Base-by-base conservation (phyloP, 2,113 vertebrate genomes). In the Gymnorhina tibicen region DNA sequence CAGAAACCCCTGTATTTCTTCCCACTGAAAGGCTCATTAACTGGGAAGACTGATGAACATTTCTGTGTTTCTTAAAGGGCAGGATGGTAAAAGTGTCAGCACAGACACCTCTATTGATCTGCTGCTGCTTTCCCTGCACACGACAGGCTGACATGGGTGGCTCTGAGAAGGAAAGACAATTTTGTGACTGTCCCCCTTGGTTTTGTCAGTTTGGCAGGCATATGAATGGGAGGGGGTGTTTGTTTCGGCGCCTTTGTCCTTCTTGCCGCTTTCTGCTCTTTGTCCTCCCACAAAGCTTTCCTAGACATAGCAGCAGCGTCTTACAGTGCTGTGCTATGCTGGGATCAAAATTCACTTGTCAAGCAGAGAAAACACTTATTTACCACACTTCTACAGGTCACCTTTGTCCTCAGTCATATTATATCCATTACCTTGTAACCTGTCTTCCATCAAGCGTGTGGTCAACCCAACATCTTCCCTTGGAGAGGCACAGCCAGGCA, bases 261-360 rank as follows among this genome's bases (percentile, higher is more conserved):
- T 73, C 82, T 80, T 60, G 39, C 64, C 0, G 5, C 33, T 60
- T 89, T 84, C 75, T 75, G 37, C 47, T 75, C 81, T 92, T 94
- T 73, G 63, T 96, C 75, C 74, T 87, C 78, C 47, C 37, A 21
- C 2, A 2, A 72, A 72, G 39, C 75, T 91, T 95, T 81, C 53
- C 42, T 30, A 59, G 76, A 53, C 39, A 42, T 2, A 63, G 80
- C 66, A 85, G 72, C 32, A 49, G 53, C 16, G 11, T 75, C 64
- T 93, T 49, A 69, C 6, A 13, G 72, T 3, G 4, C 4, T 22
- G 58, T 42, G 73, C 67, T 89, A 27, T 3, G 7, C 77, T 93
- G 78, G 64, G 67, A 95, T 96, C 87, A 91, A 94, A 97, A 97
- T 92, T 84, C 86, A 42, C 80, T 93, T 86, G 78, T 63, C 72